Percentiles rank a stretch among this genome's conserved stretches.
Conservation (phyloP, 1,140 invertebrate species). For the Agrypnia vestita region DNA sequence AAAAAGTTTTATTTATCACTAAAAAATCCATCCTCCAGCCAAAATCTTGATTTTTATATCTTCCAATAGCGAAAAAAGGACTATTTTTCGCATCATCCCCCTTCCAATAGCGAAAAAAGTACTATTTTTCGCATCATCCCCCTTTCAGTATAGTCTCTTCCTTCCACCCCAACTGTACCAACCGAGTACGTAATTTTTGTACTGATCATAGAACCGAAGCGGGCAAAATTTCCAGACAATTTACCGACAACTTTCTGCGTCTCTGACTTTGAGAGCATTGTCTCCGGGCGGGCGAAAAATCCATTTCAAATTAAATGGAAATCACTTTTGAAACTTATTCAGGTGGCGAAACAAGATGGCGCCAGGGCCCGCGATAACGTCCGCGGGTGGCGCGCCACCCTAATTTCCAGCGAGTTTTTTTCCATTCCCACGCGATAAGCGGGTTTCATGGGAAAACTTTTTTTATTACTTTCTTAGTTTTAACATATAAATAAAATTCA, state of each 20-base stretch:
- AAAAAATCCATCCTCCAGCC: too few relatives aligned
- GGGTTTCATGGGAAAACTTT: conserved; percentile 33
- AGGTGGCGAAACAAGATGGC: conserved; percentile 8
- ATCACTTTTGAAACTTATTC: conserved; percentile 32
- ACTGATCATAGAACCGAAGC: too few relatives aligned
- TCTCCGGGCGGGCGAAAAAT: conserved; percentile 5
- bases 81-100: neutral
- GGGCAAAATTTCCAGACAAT: too few relatives aligned
- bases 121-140: neutral
- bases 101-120: neutral
- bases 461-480: conserved; percentile 41
- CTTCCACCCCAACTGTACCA: neutral
- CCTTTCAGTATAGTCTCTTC: neutral
- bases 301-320: conserved; percentile 17
- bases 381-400: neutral
- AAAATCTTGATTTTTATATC: too few relatives aligned
- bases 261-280: neutral
- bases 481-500: conserved; percentile 40
- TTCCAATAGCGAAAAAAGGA: too few relatives aligned
- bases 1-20: too few relatives aligned
- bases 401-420: conserved; percentile 12
- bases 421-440: conserved; percentile 37
- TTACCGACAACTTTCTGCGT: too few relatives aligned
- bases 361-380: conserved; percentile 19
- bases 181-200: too few relatives aligned